Percentiles rank a stretch among this genome's conserved stretches.
These are phyloP conservation scores for Cottus gobio DNA, from an alignment of 2,113 vertebrate species.

Conservation along the genomic window DNA sequence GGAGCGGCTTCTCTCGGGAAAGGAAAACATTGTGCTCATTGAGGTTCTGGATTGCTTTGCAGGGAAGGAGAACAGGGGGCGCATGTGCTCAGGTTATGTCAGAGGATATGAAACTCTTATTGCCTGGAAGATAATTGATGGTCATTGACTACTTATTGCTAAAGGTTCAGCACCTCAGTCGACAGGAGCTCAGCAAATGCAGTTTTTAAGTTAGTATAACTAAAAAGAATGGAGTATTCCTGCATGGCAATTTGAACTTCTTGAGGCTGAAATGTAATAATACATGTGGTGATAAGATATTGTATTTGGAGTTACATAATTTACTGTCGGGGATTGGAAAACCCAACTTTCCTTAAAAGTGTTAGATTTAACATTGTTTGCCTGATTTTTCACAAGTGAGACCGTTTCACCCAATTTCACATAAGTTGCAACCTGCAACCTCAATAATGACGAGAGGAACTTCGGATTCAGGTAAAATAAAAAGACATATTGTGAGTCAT, in stretches of 20 bases:
- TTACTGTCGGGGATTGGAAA: not conserved
- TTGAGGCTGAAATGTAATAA: constrained; percentile 24
- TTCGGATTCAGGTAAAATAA: not conserved
- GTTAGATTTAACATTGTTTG: not conserved
- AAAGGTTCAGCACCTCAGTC: constrained; percentile 14
- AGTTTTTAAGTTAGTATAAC: constrained; percentile 60
- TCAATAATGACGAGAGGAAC: too few relatives aligned
- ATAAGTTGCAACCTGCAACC: not conserved
- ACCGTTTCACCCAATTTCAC: not conserved
- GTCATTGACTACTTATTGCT: constrained; percentile 27
- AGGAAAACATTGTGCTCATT: constrained; percentile 74
- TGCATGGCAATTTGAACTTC: constrained; percentile 53
- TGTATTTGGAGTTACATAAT: constrained; percentile 3
- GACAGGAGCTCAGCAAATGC: constrained; percentile 45
- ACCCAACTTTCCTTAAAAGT: not conserved
- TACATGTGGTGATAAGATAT: constrained; percentile 10
- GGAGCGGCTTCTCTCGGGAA: constrained; percentile 75
- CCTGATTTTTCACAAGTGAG: not conserved
- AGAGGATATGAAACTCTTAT: constrained; percentile 67
- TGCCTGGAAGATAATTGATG: constrained; percentile 48
- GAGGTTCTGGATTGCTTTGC: constrained; percentile 75
- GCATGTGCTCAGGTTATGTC: constrained; percentile 62
- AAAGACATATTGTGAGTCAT: too few relatives aligned
- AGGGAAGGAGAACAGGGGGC: constrained; percentile 45
- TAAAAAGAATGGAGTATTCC: constrained; percentile 53